These are phyloP conservation scores for Drosophila simulans DNA, from an alignment of 1,140 invertebrate species.

Conservation along the genomic window DNA sequence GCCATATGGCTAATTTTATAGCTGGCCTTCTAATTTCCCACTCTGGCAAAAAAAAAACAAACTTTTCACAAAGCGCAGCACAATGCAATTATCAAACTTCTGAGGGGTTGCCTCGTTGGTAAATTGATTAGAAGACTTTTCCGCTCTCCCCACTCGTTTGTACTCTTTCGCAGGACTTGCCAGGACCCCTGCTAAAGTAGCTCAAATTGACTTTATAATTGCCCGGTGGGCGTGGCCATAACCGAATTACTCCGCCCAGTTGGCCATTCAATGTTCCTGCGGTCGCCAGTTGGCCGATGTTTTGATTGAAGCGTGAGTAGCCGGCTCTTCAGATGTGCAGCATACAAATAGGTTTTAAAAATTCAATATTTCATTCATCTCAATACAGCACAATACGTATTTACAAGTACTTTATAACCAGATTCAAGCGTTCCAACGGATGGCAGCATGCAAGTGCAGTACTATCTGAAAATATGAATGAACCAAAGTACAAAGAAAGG, in stretches of 20 bases:
- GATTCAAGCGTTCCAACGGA: background rate
- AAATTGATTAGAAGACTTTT: slow-evolving; percentile 75
- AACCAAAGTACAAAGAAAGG: background rate
- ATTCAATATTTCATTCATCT: too few relatives aligned
- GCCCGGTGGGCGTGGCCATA: slow-evolving; percentile 47
- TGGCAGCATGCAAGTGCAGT: background rate
- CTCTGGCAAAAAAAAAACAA: slow-evolving; percentile 43
- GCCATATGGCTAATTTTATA: slow-evolving; percentile 74
- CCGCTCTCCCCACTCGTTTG: slow-evolving; percentile 3
- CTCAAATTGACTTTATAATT: slow-evolving; percentile 71
- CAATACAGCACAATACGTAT: too few relatives aligned
- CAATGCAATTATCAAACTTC: slow-evolving; percentile 61
- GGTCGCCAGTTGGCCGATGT: slow-evolving; percentile 37
- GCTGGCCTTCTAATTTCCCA: slow-evolving; percentile 60
- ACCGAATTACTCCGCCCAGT: slow-evolving; percentile 32
- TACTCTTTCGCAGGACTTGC: background rate
- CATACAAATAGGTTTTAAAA: too few relatives aligned
- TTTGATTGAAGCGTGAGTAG: slow-evolving; percentile 38
- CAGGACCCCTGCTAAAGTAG: slow-evolving; percentile 19
- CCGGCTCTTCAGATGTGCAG: slow-evolving; percentile 28
- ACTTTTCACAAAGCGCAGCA: slow-evolving; percentile 57
- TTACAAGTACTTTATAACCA: too few relatives aligned
- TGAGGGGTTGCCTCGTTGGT: slow-evolving; percentile 36
- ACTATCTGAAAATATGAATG: background rate
- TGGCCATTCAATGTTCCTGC: slow-evolving; percentile 29